Conservation (phyloP, 2,888 invertebrate genomes). For the Ochropleura plecta region DNA sequence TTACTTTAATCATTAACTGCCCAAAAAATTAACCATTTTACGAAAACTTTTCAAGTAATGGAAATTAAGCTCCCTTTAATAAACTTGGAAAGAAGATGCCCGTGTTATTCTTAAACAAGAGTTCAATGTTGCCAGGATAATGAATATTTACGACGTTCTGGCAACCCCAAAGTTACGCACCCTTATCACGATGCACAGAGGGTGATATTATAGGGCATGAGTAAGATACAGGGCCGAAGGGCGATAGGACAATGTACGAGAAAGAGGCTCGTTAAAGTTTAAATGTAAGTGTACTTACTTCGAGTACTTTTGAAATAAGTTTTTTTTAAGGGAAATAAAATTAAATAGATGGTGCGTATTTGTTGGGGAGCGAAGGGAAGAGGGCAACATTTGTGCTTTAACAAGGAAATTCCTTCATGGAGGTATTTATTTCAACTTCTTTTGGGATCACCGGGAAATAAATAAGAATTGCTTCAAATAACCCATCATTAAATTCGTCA, state of each 20-base stretch:
- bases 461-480: neutral
- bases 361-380: neutral
- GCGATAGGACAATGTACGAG: conserved; percentile 59
- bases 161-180: conserved; percentile 63
- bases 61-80: conserved; percentile 68
- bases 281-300: conserved; percentile 47
- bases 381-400: neutral
- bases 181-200: conserved; percentile 75
- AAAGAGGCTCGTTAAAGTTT: conserved; percentile 62
- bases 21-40: conserved; percentile 35
- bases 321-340: conserved; percentile 10
- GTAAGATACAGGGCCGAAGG: conserved; percentile 63
- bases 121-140: conserved; percentile 74
- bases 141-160: conserved; percentile 76
- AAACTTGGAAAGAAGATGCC: conserved; percentile 64
- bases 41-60: conserved; percentile 64
- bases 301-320: conserved; percentile 15
- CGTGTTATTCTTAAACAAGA: conserved; percentile 75
- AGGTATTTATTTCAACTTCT: neutral
- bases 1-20: conserved; percentile 30
- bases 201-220: conserved; percentile 69
- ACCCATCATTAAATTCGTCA: no score
- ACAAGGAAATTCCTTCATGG: neutral
- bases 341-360: conserved; percentile 11
- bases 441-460: neutral